Evolutionary conservation across 1,140 invertebrate genomes (phyloP).

Genomic region (Patella vulgata): DNA sequence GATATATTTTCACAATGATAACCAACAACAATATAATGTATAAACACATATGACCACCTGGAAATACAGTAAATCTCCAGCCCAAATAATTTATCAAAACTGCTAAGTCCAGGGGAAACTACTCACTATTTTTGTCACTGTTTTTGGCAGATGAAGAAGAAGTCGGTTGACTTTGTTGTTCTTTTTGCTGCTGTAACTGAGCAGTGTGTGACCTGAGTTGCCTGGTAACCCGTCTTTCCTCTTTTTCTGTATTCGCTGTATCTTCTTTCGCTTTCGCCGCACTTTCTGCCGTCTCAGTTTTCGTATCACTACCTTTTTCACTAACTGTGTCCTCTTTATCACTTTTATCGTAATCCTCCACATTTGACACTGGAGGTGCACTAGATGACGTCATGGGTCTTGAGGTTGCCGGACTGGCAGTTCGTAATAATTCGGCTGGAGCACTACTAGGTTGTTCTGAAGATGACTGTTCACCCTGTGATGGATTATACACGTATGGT

Average conservation of each 20-base stretch:
- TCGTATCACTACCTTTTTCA: conserved; percentile 21
- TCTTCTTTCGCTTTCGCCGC: conserved; percentile 67
- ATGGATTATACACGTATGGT: conserved; percentile 60
- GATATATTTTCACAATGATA: no score
- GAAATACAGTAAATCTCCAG: no score
- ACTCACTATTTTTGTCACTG: no score
- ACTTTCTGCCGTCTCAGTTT: conserved; percentile 51
- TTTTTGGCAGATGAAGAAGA: not conserved
- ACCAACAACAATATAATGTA: no score
- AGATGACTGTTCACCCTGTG: conserved; percentile 35
- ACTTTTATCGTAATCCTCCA: conserved; percentile 7
- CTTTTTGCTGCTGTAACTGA: conserved; percentile 42
- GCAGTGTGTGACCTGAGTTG: conserved; percentile 58
- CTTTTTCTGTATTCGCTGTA: conserved; percentile 38
- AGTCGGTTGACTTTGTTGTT: conserved; percentile 30
- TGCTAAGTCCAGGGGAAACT: no score
- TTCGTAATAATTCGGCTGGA: conserved; percentile 3
- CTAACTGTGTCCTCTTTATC: conserved; percentile 11
- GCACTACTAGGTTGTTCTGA: no score
- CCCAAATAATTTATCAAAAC: no score
- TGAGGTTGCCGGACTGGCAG: conserved; percentile 26
- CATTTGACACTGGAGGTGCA: conserved; percentile 15
- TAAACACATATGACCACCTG: no score
- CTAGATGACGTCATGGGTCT: conserved; percentile 29
- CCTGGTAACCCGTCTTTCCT: conserved; percentile 42